Conservation (phyloP, 1,140 invertebrate genomes). For the Wasmannia auropunctata region DNA sequence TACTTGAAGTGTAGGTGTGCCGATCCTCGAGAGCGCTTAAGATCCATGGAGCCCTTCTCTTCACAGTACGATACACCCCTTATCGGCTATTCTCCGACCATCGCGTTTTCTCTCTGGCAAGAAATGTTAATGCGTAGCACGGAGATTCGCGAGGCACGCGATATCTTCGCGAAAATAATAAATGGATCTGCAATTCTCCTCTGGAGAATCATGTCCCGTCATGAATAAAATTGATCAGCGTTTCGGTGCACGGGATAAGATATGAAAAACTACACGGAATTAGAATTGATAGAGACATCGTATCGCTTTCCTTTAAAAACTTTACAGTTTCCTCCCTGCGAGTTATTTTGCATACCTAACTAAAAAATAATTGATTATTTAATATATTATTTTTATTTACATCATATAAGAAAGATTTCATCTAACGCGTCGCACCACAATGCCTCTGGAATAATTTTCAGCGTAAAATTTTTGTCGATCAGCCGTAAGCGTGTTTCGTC, state of each 20-base stretch:
- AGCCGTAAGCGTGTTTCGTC: background rate
- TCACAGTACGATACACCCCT: constrained; percentile 18
- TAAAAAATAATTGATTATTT: background rate
- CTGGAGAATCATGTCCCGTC: background rate
- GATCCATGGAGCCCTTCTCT: constrained; percentile 1
- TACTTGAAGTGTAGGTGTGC: constrained; percentile 4
- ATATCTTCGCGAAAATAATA: constrained; percentile 47
- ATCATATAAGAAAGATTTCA: background rate
- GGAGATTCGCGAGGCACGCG: constrained; percentile 15
- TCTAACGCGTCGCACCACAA: background rate
- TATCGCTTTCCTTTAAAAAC: background rate
- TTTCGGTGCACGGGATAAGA: background rate
- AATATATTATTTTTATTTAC: background rate
- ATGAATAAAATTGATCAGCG: constrained; percentile 13
- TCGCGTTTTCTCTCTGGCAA: constrained; percentile 6
- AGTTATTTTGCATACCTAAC: background rate
- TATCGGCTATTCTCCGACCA: constrained; percentile 6
- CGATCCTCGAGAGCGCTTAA: constrained; percentile 21
- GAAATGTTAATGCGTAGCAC: constrained; percentile 38
- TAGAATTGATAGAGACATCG: background rate
- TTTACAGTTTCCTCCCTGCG: background rate
- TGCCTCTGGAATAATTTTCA: background rate
- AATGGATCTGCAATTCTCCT: constrained; percentile 19
- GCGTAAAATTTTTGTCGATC: background rate
- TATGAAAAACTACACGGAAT: background rate